phyloP scores from a whole-genome alignment of 1,140 invertebrate genomes.

The Agrypnia vestita region DNA sequence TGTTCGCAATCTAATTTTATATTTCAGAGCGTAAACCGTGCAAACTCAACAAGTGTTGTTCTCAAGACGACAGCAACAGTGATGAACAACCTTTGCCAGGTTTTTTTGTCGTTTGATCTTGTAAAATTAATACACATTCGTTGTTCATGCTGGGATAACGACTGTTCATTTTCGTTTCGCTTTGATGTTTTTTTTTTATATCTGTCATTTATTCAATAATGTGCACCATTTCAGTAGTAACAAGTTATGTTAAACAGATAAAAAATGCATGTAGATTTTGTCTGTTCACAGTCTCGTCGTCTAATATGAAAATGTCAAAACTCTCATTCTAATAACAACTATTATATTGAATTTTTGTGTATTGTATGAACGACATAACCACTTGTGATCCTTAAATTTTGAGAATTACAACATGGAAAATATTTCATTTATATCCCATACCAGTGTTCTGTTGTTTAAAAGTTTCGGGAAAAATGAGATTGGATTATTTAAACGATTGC shows the following conservation, averaged over 20 bases:
- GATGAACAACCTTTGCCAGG: slow-evolving; percentile 78
- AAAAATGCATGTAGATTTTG: slow-evolving; percentile 1
- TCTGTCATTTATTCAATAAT: slow-evolving; percentile 12
- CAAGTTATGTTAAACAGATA: neutral
- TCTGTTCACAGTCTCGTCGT: too few species aligned
- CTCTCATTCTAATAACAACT: too few species aligned
- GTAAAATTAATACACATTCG: slow-evolving; percentile 13
- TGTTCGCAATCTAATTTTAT: slow-evolving; percentile 52
- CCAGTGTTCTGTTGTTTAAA: too few species aligned
- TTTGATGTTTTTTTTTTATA: slow-evolving; percentile 22
- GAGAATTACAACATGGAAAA: too few species aligned
- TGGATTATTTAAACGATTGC: too few species aligned
- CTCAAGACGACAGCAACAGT: slow-evolving; percentile 84
- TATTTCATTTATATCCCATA: too few species aligned
- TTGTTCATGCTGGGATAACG: slow-evolving; percentile 17
- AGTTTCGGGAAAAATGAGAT: too few species aligned
- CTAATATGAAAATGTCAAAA: too few species aligned
- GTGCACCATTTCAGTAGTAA: slow-evolving; percentile 25
- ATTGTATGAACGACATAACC: too few species aligned
- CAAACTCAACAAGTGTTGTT: slow-evolving; percentile 74
- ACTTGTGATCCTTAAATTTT: too few species aligned
- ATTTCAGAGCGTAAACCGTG: slow-evolving; percentile 66
- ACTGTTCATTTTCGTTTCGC: slow-evolving; percentile 6
- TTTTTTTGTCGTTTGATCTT: slow-evolving; percentile 59
- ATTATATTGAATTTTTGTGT: too few species aligned